Base-by-base conservation (phyloP, 2,888 invertebrate species). In the Linhomoeus sp. region DNA sequence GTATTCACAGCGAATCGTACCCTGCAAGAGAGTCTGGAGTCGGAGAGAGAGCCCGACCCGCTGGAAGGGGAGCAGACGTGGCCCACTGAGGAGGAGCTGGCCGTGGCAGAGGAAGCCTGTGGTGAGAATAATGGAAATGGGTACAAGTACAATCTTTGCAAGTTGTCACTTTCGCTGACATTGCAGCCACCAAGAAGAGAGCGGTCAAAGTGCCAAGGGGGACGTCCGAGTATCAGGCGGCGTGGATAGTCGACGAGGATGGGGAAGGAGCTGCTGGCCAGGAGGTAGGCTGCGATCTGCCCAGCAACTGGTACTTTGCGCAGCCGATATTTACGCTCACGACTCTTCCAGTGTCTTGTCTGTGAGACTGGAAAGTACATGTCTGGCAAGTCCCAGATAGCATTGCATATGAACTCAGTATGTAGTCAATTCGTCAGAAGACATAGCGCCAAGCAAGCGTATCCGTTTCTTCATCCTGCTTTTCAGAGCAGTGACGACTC, bases 51-150 rank as follows among this genome's bases (percentile, higher is more conserved):
- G 26, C 56, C 58, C 19, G 84, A 90, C 70, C 79, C 79, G 7
- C 81, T 90, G 84, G 82, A 86, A 63, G 85, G 80, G 1, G 92
- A 92, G 65, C 92, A 92, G 68, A 90, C 88, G 1, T 90, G 87
- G 86, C 90, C 92, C 0, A 87, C 87, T 19, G 80, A 80, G 53
- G 85, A 88, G 61, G 88, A 90, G 69, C 75, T 87, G 51, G 75
- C 76, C 52, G 74, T 77, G 56, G 61, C 52, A 1, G 52, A 50
- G 2, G 46, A 48, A 17, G 37, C 17, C 37, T 20, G 3, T 37
- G 20, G n/a, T 37, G 9, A 7, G 37, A n/a, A n/a, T n/a, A n/a
- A n/a, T n/a, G n/a, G n/a, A n/a, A n/a, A n/a, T n/a, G n/a, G n/a
- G n/a, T n/a, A n/a, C n/a, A n/a, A n/a, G n/a, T n/a, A n/a, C n/a